These are phyloP conservation scores for Calephelis virginiensis DNA, from an alignment of 1,140 invertebrate genomes.

Conservation along the genomic window DNA sequence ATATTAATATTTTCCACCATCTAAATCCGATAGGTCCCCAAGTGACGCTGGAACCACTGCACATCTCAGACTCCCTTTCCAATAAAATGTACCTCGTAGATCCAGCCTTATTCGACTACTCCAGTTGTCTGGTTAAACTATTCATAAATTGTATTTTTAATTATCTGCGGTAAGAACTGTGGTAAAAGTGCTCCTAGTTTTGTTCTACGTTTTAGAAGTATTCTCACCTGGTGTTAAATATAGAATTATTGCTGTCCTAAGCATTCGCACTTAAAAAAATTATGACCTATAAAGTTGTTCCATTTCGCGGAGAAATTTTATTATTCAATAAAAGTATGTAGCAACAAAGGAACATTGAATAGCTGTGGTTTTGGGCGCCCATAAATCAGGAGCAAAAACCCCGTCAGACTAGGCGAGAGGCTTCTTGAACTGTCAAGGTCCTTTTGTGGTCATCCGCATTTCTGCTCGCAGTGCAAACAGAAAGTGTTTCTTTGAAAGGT, in stretches of 20 bases:
- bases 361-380: conserved; percentile 68
- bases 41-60: no score
- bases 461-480: conserved; percentile 52
- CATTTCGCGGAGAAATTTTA: conserved; percentile 74
- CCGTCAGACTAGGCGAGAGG: conserved; percentile 47
- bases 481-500: conserved; percentile 20
- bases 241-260: conserved; percentile 24
- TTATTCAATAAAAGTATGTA: conserved; percentile 73
- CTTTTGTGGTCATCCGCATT: conserved; percentile 57
- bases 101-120: not conserved
- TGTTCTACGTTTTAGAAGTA: not conserved
- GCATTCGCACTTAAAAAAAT: conserved; percentile 35
- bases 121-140: not conserved
- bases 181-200: conserved; percentile 1
- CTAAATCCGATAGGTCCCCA: no score
- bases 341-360: conserved; percentile 74
- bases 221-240: conserved; percentile 16
- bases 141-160: not conserved
- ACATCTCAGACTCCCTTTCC: no score
- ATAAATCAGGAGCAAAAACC: conserved; percentile 74
- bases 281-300: conserved; percentile 73
- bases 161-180: not conserved
- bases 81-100: not conserved
- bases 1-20: no score
- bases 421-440: conserved; percentile 73